phyloP scores from a whole-genome alignment of 2,113 vertebrate species.

The Candoia aspera region DNA sequence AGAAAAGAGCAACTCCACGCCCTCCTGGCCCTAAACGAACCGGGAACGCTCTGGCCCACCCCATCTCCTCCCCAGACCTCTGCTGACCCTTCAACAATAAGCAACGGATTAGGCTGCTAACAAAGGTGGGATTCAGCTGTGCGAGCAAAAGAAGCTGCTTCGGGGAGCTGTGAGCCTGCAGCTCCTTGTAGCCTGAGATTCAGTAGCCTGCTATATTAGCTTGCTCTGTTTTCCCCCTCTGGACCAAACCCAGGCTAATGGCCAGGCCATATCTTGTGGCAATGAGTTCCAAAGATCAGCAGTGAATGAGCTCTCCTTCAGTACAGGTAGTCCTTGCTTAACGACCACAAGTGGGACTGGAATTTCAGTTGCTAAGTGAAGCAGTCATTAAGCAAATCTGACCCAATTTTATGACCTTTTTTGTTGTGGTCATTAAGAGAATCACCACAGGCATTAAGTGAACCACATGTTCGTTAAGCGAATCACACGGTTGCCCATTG shows the following conservation, averaged over 20 bases:
- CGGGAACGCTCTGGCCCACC: neutral
- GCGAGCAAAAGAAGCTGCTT: neutral
- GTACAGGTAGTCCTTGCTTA: too few species aligned
- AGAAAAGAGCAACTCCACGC: constrained; percentile 67
- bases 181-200: neutral
- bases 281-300: neutral
- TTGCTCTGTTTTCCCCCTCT: neutral
- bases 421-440: too few species aligned
- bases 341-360: too few species aligned
- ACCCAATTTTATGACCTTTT: too few species aligned
- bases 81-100: constrained; percentile 28
- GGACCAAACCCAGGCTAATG: neutral
- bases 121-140: constrained; percentile 30
- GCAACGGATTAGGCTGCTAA: constrained; percentile 25
- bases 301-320: neutral
- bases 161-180: too few species aligned
- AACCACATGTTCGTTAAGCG: too few species aligned
- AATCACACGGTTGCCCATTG: too few species aligned
- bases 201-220: neutral
- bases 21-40: constrained; percentile 26
- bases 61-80: constrained; percentile 8
- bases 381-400: too few species aligned
- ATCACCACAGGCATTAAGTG: too few species aligned
- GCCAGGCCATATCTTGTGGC: neutral
- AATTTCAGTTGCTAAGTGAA: too few species aligned